Conservation (phyloP, 2,113 vertebrate genomes). For the Trochalopteron elliotii region DNA sequence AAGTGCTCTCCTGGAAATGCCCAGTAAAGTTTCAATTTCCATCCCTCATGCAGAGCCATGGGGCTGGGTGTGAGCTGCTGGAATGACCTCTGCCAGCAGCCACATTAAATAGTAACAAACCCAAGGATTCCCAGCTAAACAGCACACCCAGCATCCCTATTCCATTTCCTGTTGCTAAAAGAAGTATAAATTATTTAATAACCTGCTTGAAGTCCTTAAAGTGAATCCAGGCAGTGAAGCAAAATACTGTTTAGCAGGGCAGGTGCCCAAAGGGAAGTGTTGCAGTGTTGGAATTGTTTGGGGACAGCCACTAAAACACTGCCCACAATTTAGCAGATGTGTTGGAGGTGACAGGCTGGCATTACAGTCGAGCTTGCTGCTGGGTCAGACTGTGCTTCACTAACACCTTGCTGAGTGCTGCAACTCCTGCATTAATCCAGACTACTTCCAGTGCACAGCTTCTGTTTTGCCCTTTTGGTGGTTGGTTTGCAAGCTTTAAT, state of each 20-base stretch:
- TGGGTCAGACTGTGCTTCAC: accelerated
- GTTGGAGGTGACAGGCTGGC: background rate
- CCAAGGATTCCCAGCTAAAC: background rate
- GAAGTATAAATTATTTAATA: constrained; percentile 5
- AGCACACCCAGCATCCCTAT: background rate
- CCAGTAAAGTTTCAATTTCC: constrained; percentile 6
- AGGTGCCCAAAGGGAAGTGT: background rate
- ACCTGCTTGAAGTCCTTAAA: background rate
- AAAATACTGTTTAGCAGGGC: background rate
- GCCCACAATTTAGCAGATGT: background rate
- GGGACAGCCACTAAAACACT: accelerated
- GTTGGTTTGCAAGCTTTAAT: background rate
- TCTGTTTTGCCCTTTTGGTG: accelerated
- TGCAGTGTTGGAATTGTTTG: background rate
- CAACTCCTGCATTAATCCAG: background rate
- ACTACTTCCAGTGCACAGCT: background rate
- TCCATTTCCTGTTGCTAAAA: background rate
- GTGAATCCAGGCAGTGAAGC: background rate
- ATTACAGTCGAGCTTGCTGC: background rate
- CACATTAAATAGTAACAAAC: constrained; percentile 33
- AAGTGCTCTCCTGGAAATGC: background rate
- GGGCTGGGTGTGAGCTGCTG: background rate
- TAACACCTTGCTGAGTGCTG: background rate
- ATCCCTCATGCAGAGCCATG: accelerated
- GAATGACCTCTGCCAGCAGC: constrained; percentile 5